These are phyloP conservation scores for Lonchura striata DNA, from an alignment of 2,113 vertebrate genomes.

Conservation along the genomic window DNA sequence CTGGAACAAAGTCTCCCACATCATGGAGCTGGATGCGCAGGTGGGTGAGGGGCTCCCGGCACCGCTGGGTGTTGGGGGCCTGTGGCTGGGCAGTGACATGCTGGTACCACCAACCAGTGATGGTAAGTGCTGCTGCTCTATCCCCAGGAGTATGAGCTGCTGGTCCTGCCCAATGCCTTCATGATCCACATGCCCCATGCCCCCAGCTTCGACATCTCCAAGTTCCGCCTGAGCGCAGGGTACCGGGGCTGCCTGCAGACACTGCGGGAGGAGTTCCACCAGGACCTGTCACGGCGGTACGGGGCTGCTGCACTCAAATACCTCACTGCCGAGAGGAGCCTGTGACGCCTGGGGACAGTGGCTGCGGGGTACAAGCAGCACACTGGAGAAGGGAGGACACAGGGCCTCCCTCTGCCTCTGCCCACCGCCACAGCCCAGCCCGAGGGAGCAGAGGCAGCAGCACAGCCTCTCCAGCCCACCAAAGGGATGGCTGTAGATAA, in stretches of 20 bases:
- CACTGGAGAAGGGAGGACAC: background rate
- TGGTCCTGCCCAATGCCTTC: constrained; percentile 94
- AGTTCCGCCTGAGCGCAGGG: constrained; percentile 86
- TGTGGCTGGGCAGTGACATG: accelerated
- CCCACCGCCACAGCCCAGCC: accelerated
- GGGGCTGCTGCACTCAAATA: constrained; percentile 94
- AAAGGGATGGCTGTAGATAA: background rate
- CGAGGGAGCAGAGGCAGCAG: accelerated
- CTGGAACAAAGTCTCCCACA: constrained; percentile 97
- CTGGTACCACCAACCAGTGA: accelerated
- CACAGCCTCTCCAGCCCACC: background rate
- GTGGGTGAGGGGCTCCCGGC: constrained; percentile 61
- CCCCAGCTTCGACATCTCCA: constrained; percentile 95
- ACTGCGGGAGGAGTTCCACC: constrained; percentile 94
- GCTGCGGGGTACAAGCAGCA: background rate
- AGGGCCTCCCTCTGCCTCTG: background rate
- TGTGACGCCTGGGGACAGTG: constrained; percentile 12
- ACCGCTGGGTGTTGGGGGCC: background rate
- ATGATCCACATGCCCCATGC: constrained; percentile 97
- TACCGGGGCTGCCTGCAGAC: constrained; percentile 89
- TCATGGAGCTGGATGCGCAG: constrained; percentile 94
- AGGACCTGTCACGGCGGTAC: constrained; percentile 90
- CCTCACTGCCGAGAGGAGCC: constrained; percentile 89
- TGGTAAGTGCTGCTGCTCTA: background rate
- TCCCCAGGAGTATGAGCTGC: constrained; percentile 87